Evolutionary conservation across 2,888 invertebrate genomes (phyloP).

Genomic region (Volucella inflata): DNA sequence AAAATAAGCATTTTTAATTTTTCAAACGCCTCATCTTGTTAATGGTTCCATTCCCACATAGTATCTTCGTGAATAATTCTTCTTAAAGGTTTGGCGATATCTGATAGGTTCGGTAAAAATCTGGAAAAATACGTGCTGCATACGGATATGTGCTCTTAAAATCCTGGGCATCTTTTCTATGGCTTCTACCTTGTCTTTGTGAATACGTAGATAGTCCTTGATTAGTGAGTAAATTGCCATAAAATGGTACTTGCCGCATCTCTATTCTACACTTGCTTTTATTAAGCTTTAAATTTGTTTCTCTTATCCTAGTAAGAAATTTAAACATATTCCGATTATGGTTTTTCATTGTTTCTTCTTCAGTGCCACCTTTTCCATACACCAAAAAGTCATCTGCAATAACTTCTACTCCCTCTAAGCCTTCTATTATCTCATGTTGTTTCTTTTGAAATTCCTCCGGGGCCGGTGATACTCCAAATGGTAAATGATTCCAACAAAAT

Average conservation of each 20-base stretch:
- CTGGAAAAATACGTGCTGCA: constrained; percentile 52
- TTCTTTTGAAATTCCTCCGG: constrained; percentile 26
- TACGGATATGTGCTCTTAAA: constrained; percentile 31
- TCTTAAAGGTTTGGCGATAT: constrained; percentile 76
- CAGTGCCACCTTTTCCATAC: constrained; percentile 26
- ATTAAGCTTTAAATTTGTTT: too few relatives aligned
- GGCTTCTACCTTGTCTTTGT: constrained; percentile 30
- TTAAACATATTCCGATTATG: constrained; percentile 51
- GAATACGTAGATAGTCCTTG: constrained; percentile 33
- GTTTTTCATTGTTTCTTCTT: constrained; percentile 27
- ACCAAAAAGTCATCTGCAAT: constrained; percentile 47
- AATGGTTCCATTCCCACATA: constrained; percentile 50
- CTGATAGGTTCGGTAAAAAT: constrained; percentile 76
- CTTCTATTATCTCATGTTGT: constrained; percentile 16
- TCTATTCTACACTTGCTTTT: too few relatives aligned
- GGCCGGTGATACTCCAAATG: constrained; percentile 37
- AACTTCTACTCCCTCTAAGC: constrained; percentile 50
- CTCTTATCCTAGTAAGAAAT: too few relatives aligned
- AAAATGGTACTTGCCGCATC: constrained; percentile 43
- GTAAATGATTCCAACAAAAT: constrained; percentile 58
- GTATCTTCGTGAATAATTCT: constrained; percentile 56
- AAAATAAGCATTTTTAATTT: constrained; percentile 75
- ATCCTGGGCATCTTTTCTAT: constrained; percentile 36
- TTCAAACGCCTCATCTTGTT: constrained; percentile 71
- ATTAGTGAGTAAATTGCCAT: constrained; percentile 43